Conservation (phyloP, 2,113 vertebrate genomes). For the Barnardius zonarius region DNA sequence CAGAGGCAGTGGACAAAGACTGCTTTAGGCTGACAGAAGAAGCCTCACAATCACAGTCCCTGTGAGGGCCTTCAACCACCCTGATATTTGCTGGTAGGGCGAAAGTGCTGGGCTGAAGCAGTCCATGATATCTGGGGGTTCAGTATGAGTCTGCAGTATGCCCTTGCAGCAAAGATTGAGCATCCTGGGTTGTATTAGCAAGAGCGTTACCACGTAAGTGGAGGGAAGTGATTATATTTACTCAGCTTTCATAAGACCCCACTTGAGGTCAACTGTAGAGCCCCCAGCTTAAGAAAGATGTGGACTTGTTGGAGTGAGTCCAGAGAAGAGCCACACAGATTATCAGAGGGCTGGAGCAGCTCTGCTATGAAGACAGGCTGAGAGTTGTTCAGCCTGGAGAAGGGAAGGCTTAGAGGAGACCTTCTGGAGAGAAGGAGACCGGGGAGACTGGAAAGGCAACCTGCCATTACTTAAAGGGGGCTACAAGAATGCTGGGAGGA, state of each 20-base stretch:
- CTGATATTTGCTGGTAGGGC: background rate
- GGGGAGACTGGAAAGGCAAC: background rate
- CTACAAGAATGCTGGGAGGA: background rate
- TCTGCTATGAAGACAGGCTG: background rate
- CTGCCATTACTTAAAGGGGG: background rate
- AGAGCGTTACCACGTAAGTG: rapidly evolving
- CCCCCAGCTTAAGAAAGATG: background rate
- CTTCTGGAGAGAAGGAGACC: background rate
- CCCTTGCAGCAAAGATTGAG: background rate
- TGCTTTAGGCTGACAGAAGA: background rate
- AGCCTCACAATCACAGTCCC: background rate
- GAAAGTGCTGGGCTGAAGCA: background rate
- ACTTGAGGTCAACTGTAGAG: background rate
- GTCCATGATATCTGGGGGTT: background rate
- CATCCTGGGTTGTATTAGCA: background rate
- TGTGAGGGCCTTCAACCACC: background rate
- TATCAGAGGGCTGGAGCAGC: background rate
- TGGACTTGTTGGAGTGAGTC: background rate
- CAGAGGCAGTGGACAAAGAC: background rate
- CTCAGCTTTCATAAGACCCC: background rate
- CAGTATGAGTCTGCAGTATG: background rate
- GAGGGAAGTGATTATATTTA: background rate
- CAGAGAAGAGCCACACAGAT: background rate
- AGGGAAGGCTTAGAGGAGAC: background rate
- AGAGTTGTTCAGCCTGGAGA: background rate